A percentile compares a stretch with the other conserved stretches of the same genome.
Evolutionary conservation across 2,888 invertebrate species (phyloP).

Genomic region (Melangyna quadrimaculata): DNA sequence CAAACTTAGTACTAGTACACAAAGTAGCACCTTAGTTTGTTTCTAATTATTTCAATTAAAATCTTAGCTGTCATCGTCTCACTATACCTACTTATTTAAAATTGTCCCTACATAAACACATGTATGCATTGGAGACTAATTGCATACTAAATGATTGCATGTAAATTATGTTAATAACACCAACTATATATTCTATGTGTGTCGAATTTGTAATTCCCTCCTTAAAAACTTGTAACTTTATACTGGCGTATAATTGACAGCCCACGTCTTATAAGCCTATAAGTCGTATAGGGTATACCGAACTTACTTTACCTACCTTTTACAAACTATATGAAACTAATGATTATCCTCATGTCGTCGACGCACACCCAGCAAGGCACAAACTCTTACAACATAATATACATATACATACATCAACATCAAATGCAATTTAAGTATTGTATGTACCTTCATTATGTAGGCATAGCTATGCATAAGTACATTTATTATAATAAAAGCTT

Average conservation of each 20-base stretch:
- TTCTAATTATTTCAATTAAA: slow-evolving; percentile 8
- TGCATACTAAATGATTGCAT: not conserved
- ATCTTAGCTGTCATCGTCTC: not conserved
- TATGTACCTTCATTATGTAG: not conserved
- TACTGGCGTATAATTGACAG: slow-evolving; percentile 31
- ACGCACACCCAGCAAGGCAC: slow-evolving; percentile 12
- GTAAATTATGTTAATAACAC: slow-evolving; percentile 7
- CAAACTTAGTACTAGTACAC: too few relatives aligned
- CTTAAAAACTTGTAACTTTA: slow-evolving; percentile 41
- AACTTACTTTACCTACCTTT: not conserved
- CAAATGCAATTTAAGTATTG: too few relatives aligned
- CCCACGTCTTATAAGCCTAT: slow-evolving; percentile 11
- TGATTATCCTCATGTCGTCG: slow-evolving; percentile 34
- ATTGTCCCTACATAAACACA: not conserved
- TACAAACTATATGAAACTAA: slow-evolving; percentile 27
- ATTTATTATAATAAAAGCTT: slow-evolving; percentile 26
- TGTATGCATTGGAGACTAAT: not conserved
- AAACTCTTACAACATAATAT: too few relatives aligned
- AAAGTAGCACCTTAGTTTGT: too few relatives aligned
- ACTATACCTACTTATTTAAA: too few relatives aligned
- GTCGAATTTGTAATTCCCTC: slow-evolving; percentile 31
- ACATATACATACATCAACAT: too few relatives aligned
- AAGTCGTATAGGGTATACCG: not conserved
- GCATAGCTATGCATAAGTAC: not conserved
- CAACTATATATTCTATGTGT: not conserved